Base-by-base conservation (phyloP, 92 coral and sea anemone genomes). In the Phymanthus crucifer region DNA sequence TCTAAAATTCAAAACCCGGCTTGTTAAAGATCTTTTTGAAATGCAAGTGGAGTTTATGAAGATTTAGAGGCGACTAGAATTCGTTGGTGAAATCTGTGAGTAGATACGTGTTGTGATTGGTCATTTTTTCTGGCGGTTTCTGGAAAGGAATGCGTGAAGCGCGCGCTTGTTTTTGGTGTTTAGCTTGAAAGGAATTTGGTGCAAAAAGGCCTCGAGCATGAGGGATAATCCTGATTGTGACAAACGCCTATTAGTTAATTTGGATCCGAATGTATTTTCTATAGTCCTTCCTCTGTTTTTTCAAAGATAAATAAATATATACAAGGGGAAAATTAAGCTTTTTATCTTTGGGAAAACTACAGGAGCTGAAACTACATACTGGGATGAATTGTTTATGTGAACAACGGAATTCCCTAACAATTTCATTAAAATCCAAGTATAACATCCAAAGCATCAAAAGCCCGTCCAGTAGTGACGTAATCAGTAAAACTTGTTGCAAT, bases 361-460 rank as follows among this genome's bases (percentile, higher is more conserved):
- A 24, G 32, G 68, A 61, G 32, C 13, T 61, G 14, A 61, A 61
- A 29, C 68, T 61, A 29, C 27, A 19, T 2, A 54, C 64, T 54
- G 64, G n/a, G 64, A 21, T 21, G 36, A 27, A 27, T 61, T 61
- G 68, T 61, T 61, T 61, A 61, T 61, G 68, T 61, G 68, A 6
- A 61, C 68, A 61, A 61, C 68, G 68, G 68, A 24, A 61, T 61
- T 12, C 68, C 16, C 68, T 24, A 61, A 29, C 68, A 61, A 61
- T 61, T 29, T 54, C 64, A 54, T 54, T 54, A 54, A 54, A 54
- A 54, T 21, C 64, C 27, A 21, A 24, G 26, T 54, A 54, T 29
- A 54, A 61, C 68, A 27, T 29, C 16, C 19, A 61, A 61, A 61
- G 14, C 33, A 61, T 24, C 10, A 61, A 61, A 61, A 61, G 34